Evolutionary conservation across 2,797 vertebrate genomes (phyloP), one percentile per base, ranked within the genome.

Genomic region (Loriculus beryllinus): DNA sequence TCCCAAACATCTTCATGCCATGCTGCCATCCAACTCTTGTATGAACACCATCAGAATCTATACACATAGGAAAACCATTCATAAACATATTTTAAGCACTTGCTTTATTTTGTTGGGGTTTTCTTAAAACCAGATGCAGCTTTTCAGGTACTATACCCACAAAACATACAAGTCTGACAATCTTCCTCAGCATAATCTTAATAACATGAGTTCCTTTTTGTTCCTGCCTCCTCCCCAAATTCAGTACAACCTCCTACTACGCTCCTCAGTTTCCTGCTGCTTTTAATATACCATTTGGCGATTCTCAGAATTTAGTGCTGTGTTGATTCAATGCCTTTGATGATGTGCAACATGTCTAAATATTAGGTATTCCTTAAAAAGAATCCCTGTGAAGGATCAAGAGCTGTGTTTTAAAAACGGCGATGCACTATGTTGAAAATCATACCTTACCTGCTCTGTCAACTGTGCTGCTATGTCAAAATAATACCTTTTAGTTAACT

Each of bases 401-500:
- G 20, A 84, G 43, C 29, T 82, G 33, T 42, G n/a, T 64, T 93
- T 88, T 63, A 92, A 90, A 89, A 10, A 77, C 14, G 69, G 39
- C 6, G 7, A 65, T 63, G 54, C 5, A 2, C 15, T 60, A 40
- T 78, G 72, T 57, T 74, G 82, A 89, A 71, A 69, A 83, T 42
- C 37, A 60, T 54, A 83, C 65, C n/a, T 81, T 83, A 86, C 56
- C 37, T 52, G 62, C 60, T 69, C 72, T 90, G 87, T 63, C 87
- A 92, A 11, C 51, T 86, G 13, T 70, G 74, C 48, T 78, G 51
- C 72, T 86, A 22, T 76, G 83, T 84, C 80, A 92, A 92, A 95
- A 94, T 57, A 90, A 54, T 49, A 91, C 60, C 63, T 94, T 87
- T 70, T 29, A 56, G 75, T 88, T 90, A 79, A 93, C 67, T 72